phyloP scores from a whole-genome alignment of 2,797 vertebrate genomes.

The Sebastes hubbsi region DNA sequence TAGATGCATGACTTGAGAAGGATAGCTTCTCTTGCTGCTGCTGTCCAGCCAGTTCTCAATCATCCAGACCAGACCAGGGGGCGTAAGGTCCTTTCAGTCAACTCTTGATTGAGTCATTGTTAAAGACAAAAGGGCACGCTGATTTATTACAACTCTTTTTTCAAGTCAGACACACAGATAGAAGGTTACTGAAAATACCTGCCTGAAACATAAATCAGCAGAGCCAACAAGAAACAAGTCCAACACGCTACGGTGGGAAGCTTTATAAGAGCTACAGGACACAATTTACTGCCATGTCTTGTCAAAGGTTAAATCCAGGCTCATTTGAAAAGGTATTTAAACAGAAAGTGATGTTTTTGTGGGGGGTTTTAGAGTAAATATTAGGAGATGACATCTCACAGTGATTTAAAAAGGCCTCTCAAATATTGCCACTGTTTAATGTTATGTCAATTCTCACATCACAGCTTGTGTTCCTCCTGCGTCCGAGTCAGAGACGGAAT shows the following conservation, averaged over 20 bases:
- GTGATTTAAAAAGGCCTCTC: constrained; percentile 35
- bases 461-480: constrained; percentile 3
- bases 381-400: constrained; percentile 1
- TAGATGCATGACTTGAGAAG: neutral
- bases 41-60: constrained; percentile 2
- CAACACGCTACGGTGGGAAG: neutral
- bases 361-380: neutral
- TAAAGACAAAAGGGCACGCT: neutral
- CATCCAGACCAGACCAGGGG: neutral
- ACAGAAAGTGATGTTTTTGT: constrained; percentile 6
- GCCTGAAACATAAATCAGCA: constrained; percentile 14
- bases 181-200: constrained; percentile 8
- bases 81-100: neutral
- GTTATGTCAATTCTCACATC: constrained; percentile 41
- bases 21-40: neutral
- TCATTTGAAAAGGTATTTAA: neutral
- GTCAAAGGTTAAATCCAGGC: constrained; percentile 9
- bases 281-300: constrained; percentile 7
- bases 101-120: constrained; percentile 12
- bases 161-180: neutral
- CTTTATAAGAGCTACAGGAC: constrained; percentile 4
- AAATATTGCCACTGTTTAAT: constrained; percentile 29
- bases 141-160: constrained; percentile 20
- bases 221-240: constrained; percentile 13
- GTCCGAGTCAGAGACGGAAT: constrained; percentile 16